Conservation (phyloP, 2,113 vertebrate genomes). For the Cyprinodon variegatus region DNA sequence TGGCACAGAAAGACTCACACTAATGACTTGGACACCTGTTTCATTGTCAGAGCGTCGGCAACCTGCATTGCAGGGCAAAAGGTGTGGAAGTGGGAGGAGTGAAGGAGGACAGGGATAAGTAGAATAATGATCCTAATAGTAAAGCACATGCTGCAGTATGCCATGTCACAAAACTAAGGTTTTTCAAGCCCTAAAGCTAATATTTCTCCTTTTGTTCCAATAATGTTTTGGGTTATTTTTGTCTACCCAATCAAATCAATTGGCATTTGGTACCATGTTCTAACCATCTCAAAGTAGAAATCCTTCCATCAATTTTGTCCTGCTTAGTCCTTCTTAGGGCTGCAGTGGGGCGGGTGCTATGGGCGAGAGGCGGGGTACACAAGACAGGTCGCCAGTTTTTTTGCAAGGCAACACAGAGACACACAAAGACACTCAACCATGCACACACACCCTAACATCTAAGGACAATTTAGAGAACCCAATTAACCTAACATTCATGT, state of each 20-base stretch:
- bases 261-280: not conserved
- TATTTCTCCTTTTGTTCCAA: conserved; percentile 1
- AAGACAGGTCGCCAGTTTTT: too few species aligned
- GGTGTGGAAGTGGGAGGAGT: conserved; percentile 25
- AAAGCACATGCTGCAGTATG: conserved; percentile 6
- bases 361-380: too few species aligned
- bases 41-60: conserved; percentile 37
- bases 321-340: too few species aligned
- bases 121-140: conserved; percentile 22
- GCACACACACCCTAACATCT: too few species aligned
- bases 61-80: conserved; percentile 42
- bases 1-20: conserved; percentile 31
- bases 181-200: conserved; percentile 15
- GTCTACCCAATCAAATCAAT: not conserved
- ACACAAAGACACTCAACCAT: too few species aligned
- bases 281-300: not conserved
- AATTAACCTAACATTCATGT: too few species aligned
- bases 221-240: conserved; percentile 4
- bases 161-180: conserved; percentile 26
- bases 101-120: conserved; percentile 25
- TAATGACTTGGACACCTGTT: conserved; percentile 58
- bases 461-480: too few species aligned
- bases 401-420: too few species aligned
- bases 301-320: too few species aligned
- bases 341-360: too few species aligned